Percentiles rank a stretch among this genome's conserved stretches.
Conservation (phyloP, 23 tunicate genomes). For the Botrylloides violaceus region DNA sequence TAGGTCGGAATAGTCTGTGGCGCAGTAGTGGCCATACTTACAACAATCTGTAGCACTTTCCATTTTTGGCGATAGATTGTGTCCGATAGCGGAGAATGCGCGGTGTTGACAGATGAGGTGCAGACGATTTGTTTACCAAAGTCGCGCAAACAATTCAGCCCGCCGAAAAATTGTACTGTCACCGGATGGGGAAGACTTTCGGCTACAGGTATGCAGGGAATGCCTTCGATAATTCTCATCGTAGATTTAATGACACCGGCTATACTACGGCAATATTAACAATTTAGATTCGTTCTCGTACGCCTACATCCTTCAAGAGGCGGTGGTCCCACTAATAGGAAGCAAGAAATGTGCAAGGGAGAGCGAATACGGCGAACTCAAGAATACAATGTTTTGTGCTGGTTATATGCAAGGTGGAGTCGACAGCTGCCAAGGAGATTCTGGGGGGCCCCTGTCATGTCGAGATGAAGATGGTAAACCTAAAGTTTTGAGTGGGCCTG, state of each 20-base stretch:
- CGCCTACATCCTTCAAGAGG: slow-evolving; percentile 34
- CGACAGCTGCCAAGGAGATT: slow-evolving; percentile 91
- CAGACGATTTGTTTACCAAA: slow-evolving; percentile 53
- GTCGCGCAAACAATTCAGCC: slow-evolving; percentile 30
- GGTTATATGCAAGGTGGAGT: slow-evolving; percentile 72
- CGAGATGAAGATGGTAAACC: slow-evolving; percentile 26
- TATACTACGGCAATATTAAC: too few species aligned
- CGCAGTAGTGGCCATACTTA: too few species aligned
- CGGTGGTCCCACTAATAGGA: slow-evolving; percentile 42
- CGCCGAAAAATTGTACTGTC: slow-evolving; percentile 31
- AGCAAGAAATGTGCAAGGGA: slow-evolving; percentile 18
- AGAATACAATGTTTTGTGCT: slow-evolving; percentile 74
- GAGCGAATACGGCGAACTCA: slow-evolving; percentile 46
- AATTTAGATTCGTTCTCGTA: background rate
- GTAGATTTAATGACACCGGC: too few species aligned
- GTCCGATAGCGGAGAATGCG: slow-evolving; percentile 43
- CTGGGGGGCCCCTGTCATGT: slow-evolving; percentile 84
- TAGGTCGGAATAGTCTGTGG: too few species aligned
- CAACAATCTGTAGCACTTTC: too few species aligned
- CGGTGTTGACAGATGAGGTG: slow-evolving; percentile 35
- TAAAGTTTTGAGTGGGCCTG: too few species aligned
- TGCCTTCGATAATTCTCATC: too few species aligned
- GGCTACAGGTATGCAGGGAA: slow-evolving; percentile 15
- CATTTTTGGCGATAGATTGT: slow-evolving; percentile 4
- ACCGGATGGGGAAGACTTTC: slow-evolving; percentile 80